phyloP scores from a whole-genome alignment of 2,113 vertebrate genomes.

The Aegypius monachus region DNA sequence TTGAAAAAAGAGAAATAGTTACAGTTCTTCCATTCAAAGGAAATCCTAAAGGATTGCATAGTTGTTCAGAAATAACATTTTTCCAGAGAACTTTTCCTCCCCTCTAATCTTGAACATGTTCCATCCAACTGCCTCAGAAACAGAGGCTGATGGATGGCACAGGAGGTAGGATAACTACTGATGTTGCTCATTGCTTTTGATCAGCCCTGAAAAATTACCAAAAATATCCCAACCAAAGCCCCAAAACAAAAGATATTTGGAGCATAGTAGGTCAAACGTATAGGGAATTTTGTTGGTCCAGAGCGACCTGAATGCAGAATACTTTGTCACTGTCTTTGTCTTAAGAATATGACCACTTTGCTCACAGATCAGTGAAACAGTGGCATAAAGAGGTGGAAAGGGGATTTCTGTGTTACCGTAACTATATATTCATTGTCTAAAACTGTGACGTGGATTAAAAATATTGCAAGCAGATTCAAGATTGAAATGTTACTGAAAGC shows the following conservation, averaged over 20 bases:
- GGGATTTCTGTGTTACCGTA: not conserved
- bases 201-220: not conserved
- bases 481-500: not conserved
- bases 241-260: not conserved
- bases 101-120: constrained; percentile 33
- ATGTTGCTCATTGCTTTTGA: not conserved
- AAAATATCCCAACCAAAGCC: not conserved
- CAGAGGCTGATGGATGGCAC: not conserved
- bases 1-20: constrained; percentile 32
- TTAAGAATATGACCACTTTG: not conserved
- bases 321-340: not conserved
- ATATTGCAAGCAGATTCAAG: not conserved
- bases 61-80: constrained; percentile 57
- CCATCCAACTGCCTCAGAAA: not conserved
- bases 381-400: not conserved
- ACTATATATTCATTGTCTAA: not conserved
- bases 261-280: not conserved
- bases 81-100: constrained; percentile 39
- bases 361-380: not conserved
- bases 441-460: not conserved
- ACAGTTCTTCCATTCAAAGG: constrained; percentile 27
- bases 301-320: not conserved
- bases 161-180: not conserved
- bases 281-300: not conserved
- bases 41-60: constrained; percentile 54